A percentile compares a stretch with the other conserved stretches of the same genome.
Evolutionary conservation across 2,888 invertebrate species (phyloP).

Genomic region (Diabrotica balteata): DNA sequence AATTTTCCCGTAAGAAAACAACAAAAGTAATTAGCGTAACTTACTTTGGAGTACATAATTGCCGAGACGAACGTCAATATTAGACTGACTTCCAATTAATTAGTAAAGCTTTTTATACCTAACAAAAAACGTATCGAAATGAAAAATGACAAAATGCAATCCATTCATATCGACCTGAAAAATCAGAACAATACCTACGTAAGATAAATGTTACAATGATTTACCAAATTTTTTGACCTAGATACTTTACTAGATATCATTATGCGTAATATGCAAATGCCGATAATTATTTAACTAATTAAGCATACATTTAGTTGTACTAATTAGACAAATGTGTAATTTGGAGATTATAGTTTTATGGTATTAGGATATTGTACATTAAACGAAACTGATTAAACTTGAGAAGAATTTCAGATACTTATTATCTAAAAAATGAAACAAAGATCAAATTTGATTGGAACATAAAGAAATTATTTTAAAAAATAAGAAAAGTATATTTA

Average conservation of each 20-base stretch:
- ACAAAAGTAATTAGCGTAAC: background rate
- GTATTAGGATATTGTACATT: too few relatives aligned
- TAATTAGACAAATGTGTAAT: too few relatives aligned
- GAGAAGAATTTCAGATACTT: too few relatives aligned
- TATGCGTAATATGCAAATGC: background rate
- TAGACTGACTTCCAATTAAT: conserved; percentile 3
- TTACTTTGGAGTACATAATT: conserved; percentile 24
- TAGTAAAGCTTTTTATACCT: conserved; percentile 6
- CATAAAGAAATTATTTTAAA: too few relatives aligned
- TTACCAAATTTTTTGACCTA: conserved; percentile 15
- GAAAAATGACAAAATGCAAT: background rate
- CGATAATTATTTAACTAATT: conserved; percentile 3
- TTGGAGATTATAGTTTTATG: too few relatives aligned
- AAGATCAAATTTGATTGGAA: too few relatives aligned
- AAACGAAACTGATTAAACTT: too few relatives aligned
- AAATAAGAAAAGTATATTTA: too few relatives aligned
- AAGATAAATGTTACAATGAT: conserved; percentile 1
- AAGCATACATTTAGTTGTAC: background rate
- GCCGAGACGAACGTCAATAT: background rate
- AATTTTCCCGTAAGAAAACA: too few relatives aligned
- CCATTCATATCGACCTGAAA: background rate
- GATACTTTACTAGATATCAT: conserved; percentile 10
- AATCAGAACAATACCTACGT: conserved; percentile 5
- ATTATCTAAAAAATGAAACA: too few relatives aligned
- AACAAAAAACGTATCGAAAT: conserved; percentile 3